Evolutionary conservation across 2,797 vertebrate genomes (phyloP).

Genomic region (Phalanger gymnotis): DNA sequence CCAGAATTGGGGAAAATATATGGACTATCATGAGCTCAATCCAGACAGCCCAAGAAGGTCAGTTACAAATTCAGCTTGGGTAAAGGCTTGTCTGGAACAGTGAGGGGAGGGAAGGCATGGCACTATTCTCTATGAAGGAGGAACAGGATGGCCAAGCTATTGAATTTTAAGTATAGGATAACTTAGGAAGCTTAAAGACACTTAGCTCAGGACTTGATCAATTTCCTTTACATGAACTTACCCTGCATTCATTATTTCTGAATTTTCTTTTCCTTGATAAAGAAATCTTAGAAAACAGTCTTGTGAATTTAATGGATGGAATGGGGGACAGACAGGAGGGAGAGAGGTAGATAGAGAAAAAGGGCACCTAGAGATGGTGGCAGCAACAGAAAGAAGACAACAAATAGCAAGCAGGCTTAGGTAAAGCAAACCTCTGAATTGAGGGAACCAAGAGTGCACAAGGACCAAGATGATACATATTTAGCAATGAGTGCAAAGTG

Average conservation of each 20-base stretch:
- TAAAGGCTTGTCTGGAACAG: not conserved
- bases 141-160: not conserved
- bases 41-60: not conserved
- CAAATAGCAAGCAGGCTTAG: not conserved
- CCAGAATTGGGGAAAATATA: not conserved
- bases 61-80: not conserved
- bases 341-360: not conserved
- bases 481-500: not conserved
- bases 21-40: not conserved
- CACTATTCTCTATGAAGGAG: not conserved
- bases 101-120: not conserved
- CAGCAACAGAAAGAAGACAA: not conserved
- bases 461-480: not conserved
- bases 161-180: not conserved
- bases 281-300: not conserved
- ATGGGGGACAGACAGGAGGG: not conserved
- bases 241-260: not conserved
- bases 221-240: not conserved
- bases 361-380: not conserved
- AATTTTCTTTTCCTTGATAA: not conserved
- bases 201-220: not conserved
- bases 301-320: not conserved
- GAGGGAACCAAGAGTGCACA: not conserved
- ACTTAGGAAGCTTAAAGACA: not conserved
- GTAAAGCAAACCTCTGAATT: not conserved